These are phyloP conservation scores for Euglossa dilemma DNA, from an alignment of 1,140 invertebrate genomes.

Conservation along the genomic window DNA sequence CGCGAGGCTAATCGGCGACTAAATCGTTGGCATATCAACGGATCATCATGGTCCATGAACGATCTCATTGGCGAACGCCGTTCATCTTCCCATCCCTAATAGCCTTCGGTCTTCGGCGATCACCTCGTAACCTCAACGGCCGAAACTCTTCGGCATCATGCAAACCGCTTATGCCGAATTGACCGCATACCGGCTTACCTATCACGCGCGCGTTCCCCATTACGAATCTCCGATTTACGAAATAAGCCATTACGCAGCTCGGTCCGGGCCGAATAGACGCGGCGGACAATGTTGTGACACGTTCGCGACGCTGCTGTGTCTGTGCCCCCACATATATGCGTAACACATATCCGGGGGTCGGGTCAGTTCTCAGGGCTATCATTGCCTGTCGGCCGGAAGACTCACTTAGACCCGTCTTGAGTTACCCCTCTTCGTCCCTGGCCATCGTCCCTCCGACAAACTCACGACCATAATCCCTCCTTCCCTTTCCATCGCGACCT, in stretches of 20 bases:
- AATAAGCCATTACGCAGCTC: constrained; percentile 61
- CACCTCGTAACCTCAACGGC: constrained; percentile 48
- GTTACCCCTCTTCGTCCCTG: constrained; percentile 78
- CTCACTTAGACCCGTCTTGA: constrained; percentile 83
- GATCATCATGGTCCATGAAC: no score
- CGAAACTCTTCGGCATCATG: constrained; percentile 54
- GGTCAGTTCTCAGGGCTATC: constrained; percentile 83
- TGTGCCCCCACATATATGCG: constrained; percentile 74
- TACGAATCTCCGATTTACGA: constrained; percentile 67
- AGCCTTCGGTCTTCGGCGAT: constrained; percentile 24
- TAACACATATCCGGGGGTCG: constrained; percentile 81
- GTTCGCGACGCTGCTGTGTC: constrained; percentile 61
- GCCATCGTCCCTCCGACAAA: constrained; percentile 62
- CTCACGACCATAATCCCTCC: constrained; percentile 66
- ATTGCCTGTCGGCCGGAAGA: constrained; percentile 82
- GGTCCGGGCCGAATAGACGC: constrained; percentile 42
- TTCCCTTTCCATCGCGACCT: constrained; percentile 48
- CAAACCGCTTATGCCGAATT: constrained; percentile 46
- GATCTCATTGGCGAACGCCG: constrained; percentile 18
- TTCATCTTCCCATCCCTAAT: constrained; percentile 47
- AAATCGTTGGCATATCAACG: not conserved
- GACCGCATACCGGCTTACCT: constrained; percentile 43
- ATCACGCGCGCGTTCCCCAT: constrained; percentile 36
- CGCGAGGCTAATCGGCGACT: not conserved
- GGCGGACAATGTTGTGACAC: constrained; percentile 63